Conservation (phyloP, 2,113 vertebrate species). For the Podilymbus podiceps region DNA sequence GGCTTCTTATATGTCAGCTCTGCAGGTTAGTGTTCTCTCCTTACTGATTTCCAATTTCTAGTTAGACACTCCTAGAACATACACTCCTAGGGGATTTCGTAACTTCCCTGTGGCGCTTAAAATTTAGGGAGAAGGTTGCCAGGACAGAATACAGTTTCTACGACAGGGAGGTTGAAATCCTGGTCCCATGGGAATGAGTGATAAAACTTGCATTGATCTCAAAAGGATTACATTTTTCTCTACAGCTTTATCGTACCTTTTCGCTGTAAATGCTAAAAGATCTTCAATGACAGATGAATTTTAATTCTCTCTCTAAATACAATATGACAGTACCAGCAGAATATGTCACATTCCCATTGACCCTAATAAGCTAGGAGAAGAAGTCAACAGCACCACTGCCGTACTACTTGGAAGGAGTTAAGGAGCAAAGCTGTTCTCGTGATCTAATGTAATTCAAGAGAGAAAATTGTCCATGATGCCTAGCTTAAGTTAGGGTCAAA, state of each 20-base stretch:
- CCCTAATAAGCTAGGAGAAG: background rate
- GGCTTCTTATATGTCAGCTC: background rate
- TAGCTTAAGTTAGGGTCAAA: background rate
- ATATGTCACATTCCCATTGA: background rate
- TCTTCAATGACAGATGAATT: background rate
- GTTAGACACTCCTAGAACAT: background rate
- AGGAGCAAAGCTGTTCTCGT: background rate
- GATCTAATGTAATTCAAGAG: background rate
- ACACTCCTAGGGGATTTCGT: rapidly evolving
- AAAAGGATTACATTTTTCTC: too few species aligned
- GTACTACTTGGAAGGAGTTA: background rate
- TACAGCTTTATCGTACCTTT: background rate
- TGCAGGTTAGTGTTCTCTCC: background rate
- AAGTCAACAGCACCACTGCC: background rate
- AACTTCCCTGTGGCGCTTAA: background rate
- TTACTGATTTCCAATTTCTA: background rate
- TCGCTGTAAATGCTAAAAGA: background rate
- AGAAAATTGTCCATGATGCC: background rate
- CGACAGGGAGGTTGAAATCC: background rate
- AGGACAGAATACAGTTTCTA: background rate
- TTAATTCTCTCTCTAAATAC: background rate
- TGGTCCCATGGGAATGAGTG: background rate
- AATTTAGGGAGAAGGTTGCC: background rate
- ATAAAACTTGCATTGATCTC: background rate
- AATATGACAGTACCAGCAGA: background rate